These are phyloP conservation scores for Sinopyrophorus schimmeli DNA, from an alignment of 2,888 invertebrate species.

Conservation along the genomic window DNA sequence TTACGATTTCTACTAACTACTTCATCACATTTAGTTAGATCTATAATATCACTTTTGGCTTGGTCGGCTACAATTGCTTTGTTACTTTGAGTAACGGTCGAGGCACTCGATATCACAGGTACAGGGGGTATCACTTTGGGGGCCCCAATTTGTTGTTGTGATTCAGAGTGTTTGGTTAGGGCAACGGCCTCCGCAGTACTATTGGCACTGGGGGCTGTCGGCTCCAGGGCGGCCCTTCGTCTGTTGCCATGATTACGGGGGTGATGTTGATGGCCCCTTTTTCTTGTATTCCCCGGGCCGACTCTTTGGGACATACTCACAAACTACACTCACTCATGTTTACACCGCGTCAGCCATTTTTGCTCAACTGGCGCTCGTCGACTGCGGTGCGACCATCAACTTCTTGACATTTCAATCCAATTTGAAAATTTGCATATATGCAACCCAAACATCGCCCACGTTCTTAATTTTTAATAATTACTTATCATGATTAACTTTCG, in stretches of 20 bases:
- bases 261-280: conserved; percentile 77
- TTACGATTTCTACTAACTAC: conserved; percentile 35
- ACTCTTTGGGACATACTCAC: conserved; percentile 62
- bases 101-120: conserved; percentile 41
- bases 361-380: conserved; percentile 53
- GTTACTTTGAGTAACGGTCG: conserved; percentile 31
- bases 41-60: conserved; percentile 50
- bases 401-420: too few species aligned
- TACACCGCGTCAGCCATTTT: conserved; percentile 67
- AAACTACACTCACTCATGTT: conserved; percentile 49
- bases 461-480: too few species aligned
- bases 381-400: too few species aligned
- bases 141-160: conserved; percentile 29
- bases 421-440: too few species aligned
- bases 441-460: too few species aligned
- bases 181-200: conserved; percentile 55
- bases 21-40: conserved; percentile 53
- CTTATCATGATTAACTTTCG: too few species aligned
- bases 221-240: conserved; percentile 58
- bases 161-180: conserved; percentile 48
- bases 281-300: conserved; percentile 65
- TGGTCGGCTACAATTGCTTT: conserved; percentile 27
- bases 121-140: conserved; percentile 17
- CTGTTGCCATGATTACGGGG: conserved; percentile 62
- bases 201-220: conserved; percentile 35